Percentiles rank a stretch among this genome's conserved stretches.
These are phyloP conservation scores for Dugesia japonica DNA, from an alignment of 2,888 invertebrate genomes.

Conservation along the genomic window DNA sequence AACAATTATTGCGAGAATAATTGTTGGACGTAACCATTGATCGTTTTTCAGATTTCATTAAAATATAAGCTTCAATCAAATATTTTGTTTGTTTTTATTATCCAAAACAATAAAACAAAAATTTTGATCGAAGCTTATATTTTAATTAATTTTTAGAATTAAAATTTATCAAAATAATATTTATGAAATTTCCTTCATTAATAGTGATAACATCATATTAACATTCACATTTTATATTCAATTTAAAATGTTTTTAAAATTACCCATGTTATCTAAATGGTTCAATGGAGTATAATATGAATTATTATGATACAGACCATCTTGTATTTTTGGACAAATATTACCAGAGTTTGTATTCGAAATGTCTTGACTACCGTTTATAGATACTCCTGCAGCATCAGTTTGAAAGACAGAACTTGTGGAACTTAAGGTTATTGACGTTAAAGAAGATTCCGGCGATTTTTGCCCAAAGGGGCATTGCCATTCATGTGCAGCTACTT, in stretches of 20 bases:
- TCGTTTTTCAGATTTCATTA: no score
- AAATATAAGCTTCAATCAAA: no score
- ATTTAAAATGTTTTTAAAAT: not conserved
- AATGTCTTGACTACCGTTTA: not conserved
- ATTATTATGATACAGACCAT: not conserved
- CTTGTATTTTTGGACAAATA: not conserved
- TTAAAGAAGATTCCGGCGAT: not conserved
- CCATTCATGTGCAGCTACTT: not conserved
- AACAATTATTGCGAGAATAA: no score
- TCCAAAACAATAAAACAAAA: no score
- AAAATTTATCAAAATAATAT: no score
- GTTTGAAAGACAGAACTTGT: constrained; percentile 9
- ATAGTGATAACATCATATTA: no score
- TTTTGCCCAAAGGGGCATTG: not conserved
- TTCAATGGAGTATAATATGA: not conserved
- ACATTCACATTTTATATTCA: no score
- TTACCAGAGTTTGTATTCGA: not conserved
- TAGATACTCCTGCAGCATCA: not conserved
- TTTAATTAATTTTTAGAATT: no score
- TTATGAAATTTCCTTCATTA: no score
- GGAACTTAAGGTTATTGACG: not conserved
- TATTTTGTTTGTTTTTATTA: no score
- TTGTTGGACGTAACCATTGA: no score
- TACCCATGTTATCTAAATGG: not conserved
- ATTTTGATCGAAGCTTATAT: no score